phyloP scores from a whole-genome alignment of 2,113 vertebrate species.

The Ictalurus punctatus region DNA sequence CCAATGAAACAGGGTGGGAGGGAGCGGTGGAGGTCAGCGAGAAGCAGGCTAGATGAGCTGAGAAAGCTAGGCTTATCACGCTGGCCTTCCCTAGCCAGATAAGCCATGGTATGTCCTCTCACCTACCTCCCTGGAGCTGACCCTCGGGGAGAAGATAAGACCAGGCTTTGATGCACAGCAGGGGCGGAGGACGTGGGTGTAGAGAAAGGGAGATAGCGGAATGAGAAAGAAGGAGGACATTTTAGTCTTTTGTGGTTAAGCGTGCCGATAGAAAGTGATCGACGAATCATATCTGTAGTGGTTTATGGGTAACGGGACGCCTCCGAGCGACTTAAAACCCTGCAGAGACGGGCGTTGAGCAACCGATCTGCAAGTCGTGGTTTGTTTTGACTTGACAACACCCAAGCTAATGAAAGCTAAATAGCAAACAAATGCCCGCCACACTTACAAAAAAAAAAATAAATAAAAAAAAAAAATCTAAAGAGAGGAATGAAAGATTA shows the following conservation, averaged over 20 bases:
- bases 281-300: background rate
- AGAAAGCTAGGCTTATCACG: slow-evolving; percentile 40
- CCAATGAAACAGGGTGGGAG: background rate
- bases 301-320: background rate
- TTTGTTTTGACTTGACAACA: slow-evolving; percentile 13
- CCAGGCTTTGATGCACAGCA: slow-evolving; percentile 55
- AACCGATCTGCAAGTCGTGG: background rate
- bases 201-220: slow-evolving; percentile 58
- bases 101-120: slow-evolving; percentile 53
- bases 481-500: slow-evolving; percentile 43
- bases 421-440: slow-evolving; percentile 22
- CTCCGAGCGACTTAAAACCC: background rate
- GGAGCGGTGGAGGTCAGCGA: slow-evolving; percentile 23
- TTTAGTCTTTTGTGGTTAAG: slow-evolving; percentile 26
- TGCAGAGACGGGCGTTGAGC: background rate
- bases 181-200: slow-evolving; percentile 52
- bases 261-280: slow-evolving; percentile 9
- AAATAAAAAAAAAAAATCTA: slow-evolving; percentile 13
- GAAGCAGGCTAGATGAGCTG: slow-evolving; percentile 41
- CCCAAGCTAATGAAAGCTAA: slow-evolving; percentile 18
- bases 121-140: slow-evolving; percentile 50
- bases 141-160: slow-evolving; percentile 57
- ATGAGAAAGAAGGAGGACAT: slow-evolving; percentile 11
- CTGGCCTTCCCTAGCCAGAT: slow-evolving; percentile 47
- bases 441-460: background rate